Base-by-base conservation (phyloP, 2,113 vertebrate genomes). In the Suricata suricatta region DNA sequence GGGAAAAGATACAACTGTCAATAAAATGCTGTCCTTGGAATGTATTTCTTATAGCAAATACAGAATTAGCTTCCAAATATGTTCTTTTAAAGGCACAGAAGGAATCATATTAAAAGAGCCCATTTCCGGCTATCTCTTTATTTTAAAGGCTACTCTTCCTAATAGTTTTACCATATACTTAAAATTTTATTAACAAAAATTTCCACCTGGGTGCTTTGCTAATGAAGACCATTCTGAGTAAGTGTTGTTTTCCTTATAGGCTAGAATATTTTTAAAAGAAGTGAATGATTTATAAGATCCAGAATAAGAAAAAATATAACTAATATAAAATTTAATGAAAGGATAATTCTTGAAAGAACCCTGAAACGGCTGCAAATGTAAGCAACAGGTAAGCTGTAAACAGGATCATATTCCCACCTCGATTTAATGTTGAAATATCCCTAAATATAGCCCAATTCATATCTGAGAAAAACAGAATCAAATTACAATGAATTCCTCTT, bases 181-280 rank as follows among this genome's bases (percentile, higher is more conserved):
- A 96, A 91, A 95, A 80, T 74, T 91, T 79, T 94, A 81, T 87
- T 57, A 88, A 77, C 79, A 77, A 69, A 96, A 96, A 69, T 64
- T 74, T 96, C 85, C 38, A 76, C 8, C 31, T 94, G 64, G 57
- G 33, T 76, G 88, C 25, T 94, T 69, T 89, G 47, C 35, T 95
- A 88, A 83, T 90, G 76, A 97, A 86, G 68, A 81, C 76, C 66
- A 64, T 69, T 77, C 47, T 50, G 31, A 92, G 1, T 57, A 41
- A 92, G 1, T 57, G 21, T 4, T 57, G 5, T 86, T 96, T 89
- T 86, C 71, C 50, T 88, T n/a, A 96, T 38, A 88, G 44, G 35
- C 29, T 85, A 86, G 27, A 86, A 38, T 69, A 5, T 64, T 81
- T 83, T 89, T 13, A 64, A 16, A 69, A n/a, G 63, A 93, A 52